Conservation (phyloP, 2,113 vertebrate species). For the Lepisosteus osseus region DNA sequence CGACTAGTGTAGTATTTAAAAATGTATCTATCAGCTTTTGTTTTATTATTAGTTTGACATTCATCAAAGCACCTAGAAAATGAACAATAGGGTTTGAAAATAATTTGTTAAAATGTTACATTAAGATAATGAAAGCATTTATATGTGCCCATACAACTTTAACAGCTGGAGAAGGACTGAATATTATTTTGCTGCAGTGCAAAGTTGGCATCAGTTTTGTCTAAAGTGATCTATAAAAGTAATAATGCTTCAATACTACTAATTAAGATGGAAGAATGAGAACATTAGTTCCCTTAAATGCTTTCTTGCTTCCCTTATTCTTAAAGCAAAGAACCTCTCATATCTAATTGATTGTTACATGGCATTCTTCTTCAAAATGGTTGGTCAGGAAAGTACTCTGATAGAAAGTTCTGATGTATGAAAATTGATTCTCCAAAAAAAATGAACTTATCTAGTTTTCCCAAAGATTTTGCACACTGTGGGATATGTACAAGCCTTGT, state of each 20-base stretch:
- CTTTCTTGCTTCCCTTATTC: no score
- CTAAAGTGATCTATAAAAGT: slow-evolving; percentile 32
- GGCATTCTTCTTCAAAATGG: no score
- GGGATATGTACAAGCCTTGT: no score
- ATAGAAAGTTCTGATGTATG: no score
- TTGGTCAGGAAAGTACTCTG: no score
- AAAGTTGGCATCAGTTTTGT: slow-evolving; percentile 26
- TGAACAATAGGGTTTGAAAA: slow-evolving; percentile 34
- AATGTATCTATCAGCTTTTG: slow-evolving; percentile 12
- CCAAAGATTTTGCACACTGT: no score
- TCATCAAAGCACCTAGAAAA: slow-evolving; percentile 16
- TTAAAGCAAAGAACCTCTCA: no score
- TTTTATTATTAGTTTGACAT: slow-evolving; percentile 15
- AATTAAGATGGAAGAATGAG: no score
- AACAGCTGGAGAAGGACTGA: slow-evolving; percentile 21
- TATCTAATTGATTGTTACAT: no score
- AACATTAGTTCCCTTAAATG: no score
- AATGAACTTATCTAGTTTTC: no score
- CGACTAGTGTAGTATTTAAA: slow-evolving; percentile 21
- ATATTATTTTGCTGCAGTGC: slow-evolving; percentile 15
- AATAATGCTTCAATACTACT: slow-evolving; percentile 20
- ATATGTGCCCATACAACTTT: slow-evolving; percentile 29
- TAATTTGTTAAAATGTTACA: slow-evolving; percentile 33
- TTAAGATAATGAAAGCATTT: slow-evolving; percentile 40
- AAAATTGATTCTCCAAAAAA: no score